These are phyloP conservation scores for Drosophila funebris DNA, from an alignment of 1,140 invertebrate genomes.

Conservation along the genomic window DNA sequence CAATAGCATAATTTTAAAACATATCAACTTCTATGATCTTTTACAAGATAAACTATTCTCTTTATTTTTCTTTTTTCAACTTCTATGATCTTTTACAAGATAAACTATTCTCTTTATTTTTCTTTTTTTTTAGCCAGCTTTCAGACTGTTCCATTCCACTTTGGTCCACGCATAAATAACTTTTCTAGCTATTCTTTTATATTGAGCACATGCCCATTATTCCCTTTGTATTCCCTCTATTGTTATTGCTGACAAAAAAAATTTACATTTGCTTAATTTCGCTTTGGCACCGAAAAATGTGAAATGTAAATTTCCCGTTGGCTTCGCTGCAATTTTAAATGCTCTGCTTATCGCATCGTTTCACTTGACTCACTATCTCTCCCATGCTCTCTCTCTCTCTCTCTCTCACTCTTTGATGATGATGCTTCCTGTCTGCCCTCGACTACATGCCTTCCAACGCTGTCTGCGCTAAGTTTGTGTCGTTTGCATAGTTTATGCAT, in stretches of 20 bases:
- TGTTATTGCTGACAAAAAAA: conserved; percentile 30
- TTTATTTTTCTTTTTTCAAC: too few relatives aligned
- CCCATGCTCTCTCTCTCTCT: not conserved
- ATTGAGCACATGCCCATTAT: not conserved
- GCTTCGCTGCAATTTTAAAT: conserved; percentile 43
- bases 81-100: too few relatives aligned
- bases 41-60: not conserved
- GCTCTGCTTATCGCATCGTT: conserved; percentile 44
- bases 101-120: not conserved
- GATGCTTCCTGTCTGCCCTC: conserved; percentile 4
- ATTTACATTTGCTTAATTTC: conserved; percentile 43
- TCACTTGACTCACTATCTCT: not conserved
- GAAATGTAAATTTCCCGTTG: conserved; percentile 23
- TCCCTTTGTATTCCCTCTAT: conserved; percentile 1
- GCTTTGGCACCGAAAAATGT: conserved; percentile 26
- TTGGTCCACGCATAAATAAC: not conserved
- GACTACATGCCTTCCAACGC: not conserved
- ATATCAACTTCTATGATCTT: too few relatives aligned
- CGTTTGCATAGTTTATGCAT: conserved; percentile 58
- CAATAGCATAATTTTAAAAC: not conserved
- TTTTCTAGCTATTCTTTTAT: not conserved
- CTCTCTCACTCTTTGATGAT: not conserved
- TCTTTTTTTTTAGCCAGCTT: not conserved
- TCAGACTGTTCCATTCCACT: not conserved
- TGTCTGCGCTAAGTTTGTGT: conserved; percentile 14